Conservation (phyloP, 2,888 invertebrate species). For the Euclidia mi region DNA sequence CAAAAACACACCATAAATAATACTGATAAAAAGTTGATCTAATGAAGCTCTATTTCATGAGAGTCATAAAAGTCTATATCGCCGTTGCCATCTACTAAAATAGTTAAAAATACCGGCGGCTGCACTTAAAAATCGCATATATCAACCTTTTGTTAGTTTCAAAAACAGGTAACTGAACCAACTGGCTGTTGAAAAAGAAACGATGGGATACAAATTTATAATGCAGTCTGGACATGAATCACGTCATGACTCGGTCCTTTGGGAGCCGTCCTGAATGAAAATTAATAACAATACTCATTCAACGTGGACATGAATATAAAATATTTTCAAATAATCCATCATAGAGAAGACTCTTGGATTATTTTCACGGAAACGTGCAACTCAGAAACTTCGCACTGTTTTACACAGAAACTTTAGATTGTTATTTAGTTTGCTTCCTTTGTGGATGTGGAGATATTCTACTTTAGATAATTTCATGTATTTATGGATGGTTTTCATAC, state of each 20-base stretch:
- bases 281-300: slow-evolving; percentile 81
- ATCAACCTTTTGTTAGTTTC: slow-evolving; percentile 79
- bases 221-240: slow-evolving; percentile 86
- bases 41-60: too few relatives aligned
- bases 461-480: background rate
- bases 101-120: slow-evolving; percentile 54
- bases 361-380: slow-evolving; percentile 33
- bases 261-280: slow-evolving; percentile 79
- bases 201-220: slow-evolving; percentile 87
- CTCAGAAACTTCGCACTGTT: slow-evolving; percentile 29
- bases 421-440: slow-evolving; percentile 16
- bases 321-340: slow-evolving; percentile 62
- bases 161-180: slow-evolving; percentile 84
- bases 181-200: slow-evolving; percentile 82
- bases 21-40: too few relatives aligned
- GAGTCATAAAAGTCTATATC: background rate
- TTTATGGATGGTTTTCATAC: too few relatives aligned
- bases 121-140: slow-evolving; percentile 79
- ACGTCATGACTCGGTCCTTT: slow-evolving; percentile 78
- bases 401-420: slow-evolving; percentile 35
- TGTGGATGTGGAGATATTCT: background rate
- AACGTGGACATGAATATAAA: slow-evolving; percentile 68
- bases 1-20: too few relatives aligned
- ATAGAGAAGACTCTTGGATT: slow-evolving; percentile 33
- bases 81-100: slow-evolving; percentile 36